Base-by-base conservation (phyloP, 2,113 vertebrate genomes). In the Parus major region DNA sequence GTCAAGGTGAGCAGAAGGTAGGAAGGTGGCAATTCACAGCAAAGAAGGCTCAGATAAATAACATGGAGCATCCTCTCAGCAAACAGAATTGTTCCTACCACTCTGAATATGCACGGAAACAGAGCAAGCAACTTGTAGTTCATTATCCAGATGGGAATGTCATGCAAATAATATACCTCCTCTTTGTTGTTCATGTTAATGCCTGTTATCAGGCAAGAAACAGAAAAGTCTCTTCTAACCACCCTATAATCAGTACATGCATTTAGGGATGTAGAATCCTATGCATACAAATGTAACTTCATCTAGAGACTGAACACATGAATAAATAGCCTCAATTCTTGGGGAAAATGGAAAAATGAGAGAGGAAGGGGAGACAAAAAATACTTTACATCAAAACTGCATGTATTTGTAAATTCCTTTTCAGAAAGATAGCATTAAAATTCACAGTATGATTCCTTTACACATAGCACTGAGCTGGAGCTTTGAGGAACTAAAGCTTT, bases 91-190 rank as follows among this genome's bases (percentile, higher is more conserved):
- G 64, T 41, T 84, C 52, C 47, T 19, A 49, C 61, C 22, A 17
- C 53, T 82, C 57, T 12, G 2, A 84, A 70, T 78, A 65, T 31
- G 49, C 49, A 76, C 66, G 49, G 61, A 87, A 89, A 95, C 53
- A 91, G 70, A 87, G 72, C 44, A 57, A 79, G 42, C 49, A 84
- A 81, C 72, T 71, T 86, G 60, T 57, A 68, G 73, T 5, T 93
- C 71, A 65, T 89, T 94, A 95, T 56, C 57, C 84, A 90, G 84
- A 91, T 75, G 46, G 70, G 71, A 84, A 89, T 42, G 42, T 68
- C 78, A 80, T 33, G 88, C 73, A 82, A 87, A 80, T 72, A 89
- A 87, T 21, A 64, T 11, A 80, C 23, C 42, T 91, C 46, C 80
- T 85, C 78, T 82, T 79, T 76, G 47, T 29, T 76, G 66, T 65